Percentiles rank a stretch among this genome's conserved stretches.
These are phyloP conservation scores for Saimiri boliviensis DNA, from an alignment of 2,113 vertebrate genomes.

Conservation along the genomic window DNA sequence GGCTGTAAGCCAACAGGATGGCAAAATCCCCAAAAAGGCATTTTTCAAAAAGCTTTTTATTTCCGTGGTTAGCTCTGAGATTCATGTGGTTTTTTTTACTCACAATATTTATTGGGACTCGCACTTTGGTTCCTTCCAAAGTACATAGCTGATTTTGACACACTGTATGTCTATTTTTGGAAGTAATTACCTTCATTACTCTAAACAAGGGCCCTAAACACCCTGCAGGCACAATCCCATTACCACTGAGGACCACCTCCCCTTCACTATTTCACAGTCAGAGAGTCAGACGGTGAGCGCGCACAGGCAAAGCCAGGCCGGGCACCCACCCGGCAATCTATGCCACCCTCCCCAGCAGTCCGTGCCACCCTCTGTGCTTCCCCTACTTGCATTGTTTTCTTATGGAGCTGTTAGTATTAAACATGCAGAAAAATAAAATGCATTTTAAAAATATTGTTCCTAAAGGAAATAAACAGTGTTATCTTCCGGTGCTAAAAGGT, in stretches of 20 bases:
- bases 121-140: background rate
- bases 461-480: background rate
- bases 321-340: no score
- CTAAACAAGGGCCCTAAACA: background rate
- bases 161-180: background rate
- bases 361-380: background rate
- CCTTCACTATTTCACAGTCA: background rate
- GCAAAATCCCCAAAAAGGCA: background rate
- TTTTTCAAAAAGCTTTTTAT: background rate
- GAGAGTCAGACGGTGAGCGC: background rate
- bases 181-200: background rate
- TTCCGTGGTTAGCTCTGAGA: background rate
- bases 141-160: background rate
- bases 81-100: background rate
- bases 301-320: rapidly evolving
- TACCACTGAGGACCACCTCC: no score
- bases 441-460: background rate
- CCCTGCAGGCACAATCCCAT: rapidly evolving
- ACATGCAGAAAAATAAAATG: background rate
- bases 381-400: background rate
- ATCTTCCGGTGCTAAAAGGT: background rate
- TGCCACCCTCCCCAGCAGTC: background rate
- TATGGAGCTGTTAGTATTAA: background rate
- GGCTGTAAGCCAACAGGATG: background rate
- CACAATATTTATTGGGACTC: background rate